phyloP scores from a whole-genome alignment of 92 coral and sea anemone species.

The Phenganax subtilis region DNA sequence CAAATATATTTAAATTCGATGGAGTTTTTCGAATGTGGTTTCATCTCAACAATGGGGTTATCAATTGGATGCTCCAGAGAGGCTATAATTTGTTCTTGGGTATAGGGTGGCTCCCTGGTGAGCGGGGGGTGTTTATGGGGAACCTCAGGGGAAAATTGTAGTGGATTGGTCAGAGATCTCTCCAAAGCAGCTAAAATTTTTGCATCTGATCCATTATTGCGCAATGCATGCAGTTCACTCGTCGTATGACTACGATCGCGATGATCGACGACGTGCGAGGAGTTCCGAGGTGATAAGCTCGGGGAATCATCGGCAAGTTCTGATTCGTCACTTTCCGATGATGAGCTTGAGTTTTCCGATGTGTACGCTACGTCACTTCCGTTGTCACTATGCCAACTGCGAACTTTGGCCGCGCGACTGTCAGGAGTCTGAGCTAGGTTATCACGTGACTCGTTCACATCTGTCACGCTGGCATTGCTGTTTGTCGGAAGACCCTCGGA shows the following conservation, averaged over 20 bases:
- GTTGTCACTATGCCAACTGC: conserved; percentile 16
- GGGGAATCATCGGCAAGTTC: not conserved
- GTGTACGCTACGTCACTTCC: conserved; percentile 8
- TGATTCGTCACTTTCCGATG: conserved; percentile 30
- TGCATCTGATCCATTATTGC: not conserved
- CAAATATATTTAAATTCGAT: not conserved
- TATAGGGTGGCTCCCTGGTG: not conserved
- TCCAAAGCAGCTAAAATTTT: not conserved
- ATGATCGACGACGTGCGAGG: not conserved
- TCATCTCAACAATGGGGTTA: not conserved
- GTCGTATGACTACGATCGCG: conserved; percentile 5
- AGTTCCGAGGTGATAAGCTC: not conserved
- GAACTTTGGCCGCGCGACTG: not conserved
- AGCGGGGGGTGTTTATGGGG: not conserved
- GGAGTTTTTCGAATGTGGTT: not conserved
- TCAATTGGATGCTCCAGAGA: not conserved
- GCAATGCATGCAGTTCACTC: not conserved
- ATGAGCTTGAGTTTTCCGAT: conserved; percentile 20
- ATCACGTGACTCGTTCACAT: not conserved
- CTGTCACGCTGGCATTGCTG: not conserved
- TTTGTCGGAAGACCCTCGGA: conserved; percentile 17
- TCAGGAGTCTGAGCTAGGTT: not conserved
- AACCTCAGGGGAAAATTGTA: not conserved
- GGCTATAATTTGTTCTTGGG: not conserved
- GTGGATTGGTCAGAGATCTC: not conserved